Evolutionary conservation across 2,113 vertebrate species (phyloP).

Genomic region (Calidris pygmaea): DNA sequence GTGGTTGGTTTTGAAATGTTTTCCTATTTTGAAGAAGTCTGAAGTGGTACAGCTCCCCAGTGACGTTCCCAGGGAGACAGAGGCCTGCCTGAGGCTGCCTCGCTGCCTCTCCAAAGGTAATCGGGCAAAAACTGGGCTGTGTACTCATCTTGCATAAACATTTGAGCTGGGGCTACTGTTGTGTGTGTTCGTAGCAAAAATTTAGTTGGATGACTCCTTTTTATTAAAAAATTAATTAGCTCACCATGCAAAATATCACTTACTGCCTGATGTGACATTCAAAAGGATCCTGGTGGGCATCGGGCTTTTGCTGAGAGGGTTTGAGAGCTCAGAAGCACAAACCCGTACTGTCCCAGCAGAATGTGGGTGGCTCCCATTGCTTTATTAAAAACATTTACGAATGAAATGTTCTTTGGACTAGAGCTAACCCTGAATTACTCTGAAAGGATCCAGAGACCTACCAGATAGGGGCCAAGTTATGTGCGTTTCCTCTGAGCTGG

Average conservation of each 20-base stretch:
- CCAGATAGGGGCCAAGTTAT: not conserved
- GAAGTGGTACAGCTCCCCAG: conserved; percentile 52
- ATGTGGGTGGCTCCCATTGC: not conserved
- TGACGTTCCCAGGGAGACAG: conserved; percentile 8
- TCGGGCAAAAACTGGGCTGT: not conserved
- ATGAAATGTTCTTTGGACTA: not conserved
- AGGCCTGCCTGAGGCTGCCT: conserved; percentile 37
- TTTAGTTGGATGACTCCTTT: not conserved
- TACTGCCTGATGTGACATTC: not conserved
- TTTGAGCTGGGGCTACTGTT: not conserved
- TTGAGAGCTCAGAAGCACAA: not conserved
- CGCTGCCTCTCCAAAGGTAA: conserved; percentile 12
- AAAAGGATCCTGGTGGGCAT: not conserved
- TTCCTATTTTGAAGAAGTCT: conserved; percentile 43
- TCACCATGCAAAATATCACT: not conserved
- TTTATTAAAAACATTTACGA: conserved; percentile 11
- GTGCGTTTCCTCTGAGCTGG: not conserved
- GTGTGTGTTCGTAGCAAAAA: not conserved
- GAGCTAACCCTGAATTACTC: not conserved
- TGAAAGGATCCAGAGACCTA: conserved; percentile 24
- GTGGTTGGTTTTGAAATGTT: conserved; percentile 51
- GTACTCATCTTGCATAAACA: conserved; percentile 18
- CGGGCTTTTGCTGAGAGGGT: not conserved
- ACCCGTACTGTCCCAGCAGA: not conserved
- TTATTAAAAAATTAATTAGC: not conserved